Percentiles rank a stretch among this genome's conserved stretches.
phyloP scores from a whole-genome alignment of 2,888 invertebrate species.

The Melanostoma scalare region DNA sequence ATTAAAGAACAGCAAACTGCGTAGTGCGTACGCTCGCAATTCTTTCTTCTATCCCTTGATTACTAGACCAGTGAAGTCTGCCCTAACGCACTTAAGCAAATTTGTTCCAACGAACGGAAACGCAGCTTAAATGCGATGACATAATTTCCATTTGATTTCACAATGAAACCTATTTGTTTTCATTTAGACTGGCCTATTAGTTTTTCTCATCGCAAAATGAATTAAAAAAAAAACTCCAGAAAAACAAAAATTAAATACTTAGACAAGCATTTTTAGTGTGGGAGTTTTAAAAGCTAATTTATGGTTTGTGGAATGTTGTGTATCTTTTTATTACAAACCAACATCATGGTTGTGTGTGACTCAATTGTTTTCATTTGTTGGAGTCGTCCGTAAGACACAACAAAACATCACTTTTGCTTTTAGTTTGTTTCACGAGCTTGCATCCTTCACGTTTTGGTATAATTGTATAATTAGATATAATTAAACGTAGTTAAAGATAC shows the following conservation, averaged over 20 bases:
- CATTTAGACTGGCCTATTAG: neutral
- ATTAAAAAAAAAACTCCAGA: neutral
- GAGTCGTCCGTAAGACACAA: too few relatives aligned
- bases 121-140: slow-evolving; percentile 52
- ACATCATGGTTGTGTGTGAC: slow-evolving; percentile 8
- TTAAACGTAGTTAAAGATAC: slow-evolving; percentile 48
- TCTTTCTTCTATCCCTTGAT: slow-evolving; percentile 14
- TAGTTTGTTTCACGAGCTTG: slow-evolving; percentile 3
- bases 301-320: slow-evolving; percentile 38
- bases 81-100: slow-evolving; percentile 26
- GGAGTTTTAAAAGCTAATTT: slow-evolving; percentile 35
- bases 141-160: slow-evolving; percentile 38
- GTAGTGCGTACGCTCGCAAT: slow-evolving; percentile 28
- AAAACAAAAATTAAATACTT: slow-evolving; percentile 1
- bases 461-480: slow-evolving; percentile 65
- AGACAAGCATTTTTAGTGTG: slow-evolving; percentile 13
- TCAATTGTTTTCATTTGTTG: slow-evolving; percentile 19
- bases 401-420: slow-evolving; percentile 42
- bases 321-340: neutral
- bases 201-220: slow-evolving; percentile 7
- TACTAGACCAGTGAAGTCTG: neutral
- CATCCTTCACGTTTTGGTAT: slow-evolving; percentile 42
- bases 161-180: slow-evolving; percentile 19
- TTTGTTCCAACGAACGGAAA: slow-evolving; percentile 39
- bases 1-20: slow-evolving; percentile 17